Conservation (phyloP, 2,113 vertebrate species). For the Zosterops lateralis region DNA sequence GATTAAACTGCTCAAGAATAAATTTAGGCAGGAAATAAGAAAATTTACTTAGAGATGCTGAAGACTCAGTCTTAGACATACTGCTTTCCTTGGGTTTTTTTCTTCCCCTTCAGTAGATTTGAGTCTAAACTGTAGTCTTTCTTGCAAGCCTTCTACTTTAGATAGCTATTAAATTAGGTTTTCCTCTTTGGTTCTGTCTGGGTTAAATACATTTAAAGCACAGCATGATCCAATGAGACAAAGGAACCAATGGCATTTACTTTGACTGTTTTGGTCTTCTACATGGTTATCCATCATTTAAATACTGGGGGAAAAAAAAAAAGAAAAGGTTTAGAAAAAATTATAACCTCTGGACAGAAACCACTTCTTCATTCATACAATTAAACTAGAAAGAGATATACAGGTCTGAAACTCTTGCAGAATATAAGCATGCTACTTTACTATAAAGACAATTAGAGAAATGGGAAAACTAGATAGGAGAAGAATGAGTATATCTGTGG, state of each 20-base stretch:
- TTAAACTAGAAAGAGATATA: neutral
- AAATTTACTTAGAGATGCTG: neutral
- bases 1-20: neutral
- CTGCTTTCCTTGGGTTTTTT: neutral
- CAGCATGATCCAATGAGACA: conserved; percentile 42
- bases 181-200: conserved; percentile 43
- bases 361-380: neutral
- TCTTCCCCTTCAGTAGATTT: neutral
- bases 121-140: neutral
- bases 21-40: neutral
- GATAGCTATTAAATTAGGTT: conserved; percentile 70
- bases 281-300: conserved; percentile 52
- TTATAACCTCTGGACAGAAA: neutral
- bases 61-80: neutral
- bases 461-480: neutral
- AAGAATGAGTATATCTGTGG: neutral
- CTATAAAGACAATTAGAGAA: neutral
- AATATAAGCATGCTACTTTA: neutral
- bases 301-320: neutral
- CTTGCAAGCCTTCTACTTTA: conserved; percentile 1
- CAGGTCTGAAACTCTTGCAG: neutral
- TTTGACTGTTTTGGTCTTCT: conserved; percentile 58
- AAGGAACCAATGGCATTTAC: conserved; percentile 48
- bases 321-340: neutral
- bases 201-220: conserved; percentile 69